These are phyloP conservation scores for Hystrix brachyura DNA, from an alignment of 2,113 vertebrate species.

Conservation along the genomic window DNA sequence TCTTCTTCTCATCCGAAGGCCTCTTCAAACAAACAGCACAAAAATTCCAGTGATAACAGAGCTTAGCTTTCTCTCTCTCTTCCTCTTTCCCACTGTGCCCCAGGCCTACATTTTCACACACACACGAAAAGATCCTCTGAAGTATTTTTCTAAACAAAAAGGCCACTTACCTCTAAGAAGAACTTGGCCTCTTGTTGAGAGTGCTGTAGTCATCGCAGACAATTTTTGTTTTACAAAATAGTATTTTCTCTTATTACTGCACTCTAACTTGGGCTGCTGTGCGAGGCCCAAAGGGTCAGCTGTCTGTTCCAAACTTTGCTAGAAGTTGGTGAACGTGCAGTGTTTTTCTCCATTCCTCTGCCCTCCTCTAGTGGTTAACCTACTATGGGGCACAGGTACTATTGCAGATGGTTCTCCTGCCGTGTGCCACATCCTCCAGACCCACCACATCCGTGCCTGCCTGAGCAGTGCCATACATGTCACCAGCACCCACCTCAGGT, in stretches of 20 bases:
- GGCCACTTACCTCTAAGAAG: background rate
- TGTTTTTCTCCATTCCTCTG: background rate
- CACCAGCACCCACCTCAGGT: accelerated
- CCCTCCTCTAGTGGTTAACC: background rate
- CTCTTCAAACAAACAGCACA: conserved; percentile 29
- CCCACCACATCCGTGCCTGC: no score
- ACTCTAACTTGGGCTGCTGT: background rate
- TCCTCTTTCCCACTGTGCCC: background rate
- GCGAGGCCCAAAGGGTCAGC: background rate
- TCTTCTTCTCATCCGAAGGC: background rate
- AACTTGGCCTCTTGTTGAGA: conserved; percentile 36
- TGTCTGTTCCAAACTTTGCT: background rate
- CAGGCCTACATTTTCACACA: conserved; percentile 16
- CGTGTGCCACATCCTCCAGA: background rate
- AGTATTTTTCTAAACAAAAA: conserved; percentile 54
- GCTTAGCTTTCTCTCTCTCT: background rate
- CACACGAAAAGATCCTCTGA: conserved; percentile 30
- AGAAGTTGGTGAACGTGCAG: background rate
- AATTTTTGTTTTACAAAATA: conserved; percentile 20
- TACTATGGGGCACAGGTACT: accelerated
- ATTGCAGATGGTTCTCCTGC: background rate
- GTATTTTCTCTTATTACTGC: background rate
- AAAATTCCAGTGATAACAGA: background rate
- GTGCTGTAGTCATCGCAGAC: background rate
- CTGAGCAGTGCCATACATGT: background rate